Base-by-base conservation (phyloP, 2,888 invertebrate genomes). In the Dryomyza anilis region DNA sequence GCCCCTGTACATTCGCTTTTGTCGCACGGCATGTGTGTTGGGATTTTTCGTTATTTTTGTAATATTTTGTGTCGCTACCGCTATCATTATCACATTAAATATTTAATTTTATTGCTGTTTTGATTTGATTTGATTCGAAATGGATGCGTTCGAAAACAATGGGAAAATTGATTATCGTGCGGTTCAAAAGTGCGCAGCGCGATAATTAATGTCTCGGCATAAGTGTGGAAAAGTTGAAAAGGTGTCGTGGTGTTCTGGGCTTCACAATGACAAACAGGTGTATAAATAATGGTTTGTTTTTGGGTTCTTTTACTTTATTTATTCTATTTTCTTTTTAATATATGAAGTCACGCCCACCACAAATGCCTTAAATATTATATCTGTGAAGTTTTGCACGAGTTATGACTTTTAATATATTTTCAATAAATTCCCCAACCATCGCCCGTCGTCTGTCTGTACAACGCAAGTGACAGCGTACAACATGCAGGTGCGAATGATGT, bases 21-120 rank as follows among this genome's bases (percentile, higher is more conserved):
- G n/a, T n/a, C n/a, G n/a, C n/a, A n/a, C n/a, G n/a, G n/a, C n/a
- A n/a, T n/a, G n/a, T 58, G 45, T 30, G 43, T n/a, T 53, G 6
- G 12, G n/a, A 43, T 23, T 33, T 16, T 56, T 8, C 25, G 33
- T 56, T n/a, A 14, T 3, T 39, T 33, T 30, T 56, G 39, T 43
- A 43, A 57, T 39, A 7, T 25, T 25, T 14, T 19, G 10, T 63
- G 55, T 63, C 27, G 30, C 56, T 33, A 27, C 14, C 48, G 50
- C 23, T 48, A 23, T 43, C 63, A 57, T 56, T 57, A 46, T 27
- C 64, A 45, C 30, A 58, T 56, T 43, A 58, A 64, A 58, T 64
- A 64, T 64, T 58, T 58, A 58, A 30, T 43, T 58, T 64, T 57
- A 64, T 64, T 58, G 64, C 21, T 52, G 58, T 52, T 58, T 64